A percentile compares a stretch with the other conserved stretches of the same genome.
Conservation (phyloP, 2,113 vertebrate genomes). For the human region DNA sequence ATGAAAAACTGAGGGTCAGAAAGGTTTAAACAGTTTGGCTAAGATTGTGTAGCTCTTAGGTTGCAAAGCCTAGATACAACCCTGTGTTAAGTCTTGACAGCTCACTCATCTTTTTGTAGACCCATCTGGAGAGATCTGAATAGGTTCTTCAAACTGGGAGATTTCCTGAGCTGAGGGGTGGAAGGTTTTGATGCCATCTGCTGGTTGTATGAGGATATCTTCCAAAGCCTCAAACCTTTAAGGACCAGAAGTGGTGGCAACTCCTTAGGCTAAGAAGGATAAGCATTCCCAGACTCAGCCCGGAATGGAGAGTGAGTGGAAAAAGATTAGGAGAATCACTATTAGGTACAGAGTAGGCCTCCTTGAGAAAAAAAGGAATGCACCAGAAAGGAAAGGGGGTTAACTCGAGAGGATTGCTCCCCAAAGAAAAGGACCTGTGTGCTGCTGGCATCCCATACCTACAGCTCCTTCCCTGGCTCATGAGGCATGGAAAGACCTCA, state of each 20-base stretch:
- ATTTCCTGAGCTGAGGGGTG: neutral
- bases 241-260: neutral
- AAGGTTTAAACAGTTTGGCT: neutral
- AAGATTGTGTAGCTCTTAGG: neutral
- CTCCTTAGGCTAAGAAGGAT: neutral
- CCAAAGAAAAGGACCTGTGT: neutral
- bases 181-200: slow-evolving; percentile 53
- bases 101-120: neutral
- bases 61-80: neutral
- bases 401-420: neutral
- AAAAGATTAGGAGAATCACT: neutral
- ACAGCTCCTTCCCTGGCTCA: neutral
- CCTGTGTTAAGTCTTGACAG: neutral
- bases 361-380: neutral
- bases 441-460: neutral
- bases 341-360: neutral
- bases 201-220: slow-evolving; percentile 23
- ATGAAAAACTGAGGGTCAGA: neutral
- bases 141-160: neutral
- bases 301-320: neutral
- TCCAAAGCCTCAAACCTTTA: neutral
- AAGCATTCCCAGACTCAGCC: neutral
- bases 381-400: neutral
- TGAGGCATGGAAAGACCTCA: neutral
- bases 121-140: neutral